Base-by-base conservation (phyloP, 2,888 invertebrate species). In the Perizoma affinitatum region DNA sequence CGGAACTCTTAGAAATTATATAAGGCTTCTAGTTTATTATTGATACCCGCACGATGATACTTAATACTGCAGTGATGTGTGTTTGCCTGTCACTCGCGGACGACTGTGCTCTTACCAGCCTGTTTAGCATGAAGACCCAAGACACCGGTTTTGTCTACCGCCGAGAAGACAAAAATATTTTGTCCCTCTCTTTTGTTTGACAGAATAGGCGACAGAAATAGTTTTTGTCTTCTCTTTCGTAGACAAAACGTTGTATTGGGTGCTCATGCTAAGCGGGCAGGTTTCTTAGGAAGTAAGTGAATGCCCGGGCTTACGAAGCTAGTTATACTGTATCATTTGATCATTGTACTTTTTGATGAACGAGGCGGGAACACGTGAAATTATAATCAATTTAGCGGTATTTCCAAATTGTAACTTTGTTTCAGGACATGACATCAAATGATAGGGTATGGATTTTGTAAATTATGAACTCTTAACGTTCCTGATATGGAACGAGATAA, bases 301-400 rank as follows among this genome's bases (percentile, higher is more conserved):
- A 83, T 83, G 81, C 80, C 80, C 63, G 58, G 80, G 83, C 79
- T 79, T 69, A 64, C 65, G 67, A 79, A 80, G 83, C 82, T 80
- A 75, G 79, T 83, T 79, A 82, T 80, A 74, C 68, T 68, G 55
- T 48, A 11, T 40, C 5, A 11, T 6, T 34, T 42, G 10, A n/a
- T n/a, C 10, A n/a, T 42, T 42, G 42, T n/a, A n/a, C 5, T 5
- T 10, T n/a, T 5, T 10, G 42, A 5, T 42, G n/a, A n/a, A 5
- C n/a, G 6, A 45, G 38, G 9, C 34, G 48, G 48, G 35, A 49
- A 35, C 47, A 48, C 45, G 33, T 38, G 36, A n/a, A 34, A 7
- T 57, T 57, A 43, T 51, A n/a, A 45, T 33, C 22, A 38, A 46
- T 50, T 38, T 46, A 42, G 11, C 53, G 33, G 11, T 48, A 48